phyloP scores from a whole-genome alignment of 2,888 invertebrate species.

The Pristionchus exspectatus region DNA sequence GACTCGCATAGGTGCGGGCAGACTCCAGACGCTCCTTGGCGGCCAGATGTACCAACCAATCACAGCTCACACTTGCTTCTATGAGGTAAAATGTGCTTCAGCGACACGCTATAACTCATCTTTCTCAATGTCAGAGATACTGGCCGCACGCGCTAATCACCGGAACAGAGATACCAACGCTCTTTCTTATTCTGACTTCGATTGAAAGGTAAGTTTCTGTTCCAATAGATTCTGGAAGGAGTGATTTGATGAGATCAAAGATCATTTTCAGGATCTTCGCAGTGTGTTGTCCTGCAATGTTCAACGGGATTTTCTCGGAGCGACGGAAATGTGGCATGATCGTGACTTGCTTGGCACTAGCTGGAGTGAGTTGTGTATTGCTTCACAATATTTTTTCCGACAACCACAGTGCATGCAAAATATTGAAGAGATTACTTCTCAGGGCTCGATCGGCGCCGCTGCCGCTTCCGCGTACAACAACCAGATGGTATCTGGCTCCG shows the following conservation, averaged over 20 bases:
- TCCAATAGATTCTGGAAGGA: neutral
- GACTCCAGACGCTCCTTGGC: slow-evolving; percentile 53
- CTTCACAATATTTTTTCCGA: neutral
- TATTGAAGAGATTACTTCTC: neutral
- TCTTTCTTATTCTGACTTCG: slow-evolving; percentile 68
- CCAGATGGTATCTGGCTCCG: neutral
- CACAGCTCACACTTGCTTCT: slow-evolving; percentile 64
- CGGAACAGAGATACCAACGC: slow-evolving; percentile 71
- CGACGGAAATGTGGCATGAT: slow-evolving; percentile 47
- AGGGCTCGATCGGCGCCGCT: neutral
- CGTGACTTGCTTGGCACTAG: neutral
- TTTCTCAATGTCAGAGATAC: slow-evolving; percentile 61
- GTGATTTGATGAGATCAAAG: no score
- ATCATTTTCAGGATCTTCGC: slow-evolving; percentile 39
- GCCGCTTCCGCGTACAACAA: slow-evolving; percentile 28
- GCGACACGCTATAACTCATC: neutral
- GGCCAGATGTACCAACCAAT: slow-evolving; percentile 58
- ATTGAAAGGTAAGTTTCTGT: slow-evolving; percentile 63
- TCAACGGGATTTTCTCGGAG: slow-evolving; percentile 65
- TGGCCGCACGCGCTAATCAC: slow-evolving; percentile 70
- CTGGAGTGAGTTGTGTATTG: slow-evolving; percentile 31
- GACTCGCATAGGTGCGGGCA: neutral
- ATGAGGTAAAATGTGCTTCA: neutral
- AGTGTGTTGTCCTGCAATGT: slow-evolving; percentile 61
- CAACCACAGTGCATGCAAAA: no score